Percentiles rank a stretch among this genome's conserved stretches.
These are phyloP conservation scores for Orestias chungarensis DNA, from an alignment of 2,797 vertebrate genomes.

Conservation along the genomic window DNA sequence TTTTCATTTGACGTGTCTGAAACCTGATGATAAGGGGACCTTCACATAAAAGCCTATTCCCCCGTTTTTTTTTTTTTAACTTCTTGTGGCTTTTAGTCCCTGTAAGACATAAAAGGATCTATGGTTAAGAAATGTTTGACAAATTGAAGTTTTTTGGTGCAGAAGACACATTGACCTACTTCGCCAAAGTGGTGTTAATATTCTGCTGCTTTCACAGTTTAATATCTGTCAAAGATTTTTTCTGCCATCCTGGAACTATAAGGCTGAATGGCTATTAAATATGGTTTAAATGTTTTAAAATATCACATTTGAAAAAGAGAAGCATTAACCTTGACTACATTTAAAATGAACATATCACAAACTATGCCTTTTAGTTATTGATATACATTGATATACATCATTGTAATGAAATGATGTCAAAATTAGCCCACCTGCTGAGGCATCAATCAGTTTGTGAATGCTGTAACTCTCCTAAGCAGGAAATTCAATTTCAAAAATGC, in stretches of 20 bases:
- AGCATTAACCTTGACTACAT: neutral
- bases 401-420: no score
- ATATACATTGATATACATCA: no score
- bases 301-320: neutral
- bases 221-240: slow-evolving; percentile 15
- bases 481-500: no score
- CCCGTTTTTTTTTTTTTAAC: neutral
- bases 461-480: neutral
- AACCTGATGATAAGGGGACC: neutral
- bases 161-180: neutral
- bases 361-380: neutral
- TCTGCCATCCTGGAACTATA: neutral
- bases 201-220: neutral
- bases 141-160: slow-evolving; percentile 2
- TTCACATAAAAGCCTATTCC: slow-evolving; percentile 4
- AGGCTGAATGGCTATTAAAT: neutral
- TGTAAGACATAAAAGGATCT: slow-evolving; percentile 16
- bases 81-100: neutral
- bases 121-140: slow-evolving; percentile 20
- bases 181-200: neutral
- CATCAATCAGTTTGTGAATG: no score
- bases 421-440: no score
- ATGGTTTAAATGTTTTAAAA: neutral
- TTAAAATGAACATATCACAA: neutral
- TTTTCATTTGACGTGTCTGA: neutral